phyloP scores from a whole-genome alignment of 2,888 invertebrate species.

The Dryobota labecula region DNA sequence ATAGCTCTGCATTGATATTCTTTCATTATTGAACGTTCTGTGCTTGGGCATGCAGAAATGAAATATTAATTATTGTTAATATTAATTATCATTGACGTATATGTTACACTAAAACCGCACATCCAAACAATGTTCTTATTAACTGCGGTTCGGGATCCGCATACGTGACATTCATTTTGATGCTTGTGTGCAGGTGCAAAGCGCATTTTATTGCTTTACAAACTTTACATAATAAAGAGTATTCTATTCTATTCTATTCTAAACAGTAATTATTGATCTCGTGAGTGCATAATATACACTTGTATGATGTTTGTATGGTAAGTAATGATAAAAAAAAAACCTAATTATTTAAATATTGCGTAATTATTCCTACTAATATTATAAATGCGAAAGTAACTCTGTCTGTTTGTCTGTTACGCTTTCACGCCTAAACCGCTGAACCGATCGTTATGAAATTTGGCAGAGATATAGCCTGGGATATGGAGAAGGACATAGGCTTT shows the following conservation, averaged over 20 bases:
- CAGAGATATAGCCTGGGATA: no score
- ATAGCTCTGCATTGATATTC: slow-evolving; percentile 84
- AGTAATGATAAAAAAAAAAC: background rate
- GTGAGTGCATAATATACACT: background rate
- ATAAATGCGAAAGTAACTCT: no score
- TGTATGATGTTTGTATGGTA: no score
- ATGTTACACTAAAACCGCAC: background rate
- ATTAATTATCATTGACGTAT: background rate
- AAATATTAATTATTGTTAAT: slow-evolving; percentile 78
- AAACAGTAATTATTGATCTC: background rate
- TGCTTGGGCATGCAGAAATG: slow-evolving; percentile 91
- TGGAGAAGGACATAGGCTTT: no score
- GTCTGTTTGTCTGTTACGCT: no score
- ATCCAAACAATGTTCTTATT: slow-evolving; percentile 1
- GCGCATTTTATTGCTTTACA: background rate
- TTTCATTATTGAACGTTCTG: slow-evolving; percentile 80
- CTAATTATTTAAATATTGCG: background rate
- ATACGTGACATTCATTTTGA: slow-evolving; percentile 2
- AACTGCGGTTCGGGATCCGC: background rate
- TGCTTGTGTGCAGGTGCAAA: background rate
- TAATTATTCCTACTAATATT: no score
- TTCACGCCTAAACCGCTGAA: no score
- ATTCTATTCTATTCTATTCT: no score
- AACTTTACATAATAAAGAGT: no score
- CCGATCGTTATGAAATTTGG: no score